Percentiles rank a stretch among this genome's conserved stretches.
phyloP scores from a whole-genome alignment of 2,797 vertebrate species.

The Antennarius maculatus region DNA sequence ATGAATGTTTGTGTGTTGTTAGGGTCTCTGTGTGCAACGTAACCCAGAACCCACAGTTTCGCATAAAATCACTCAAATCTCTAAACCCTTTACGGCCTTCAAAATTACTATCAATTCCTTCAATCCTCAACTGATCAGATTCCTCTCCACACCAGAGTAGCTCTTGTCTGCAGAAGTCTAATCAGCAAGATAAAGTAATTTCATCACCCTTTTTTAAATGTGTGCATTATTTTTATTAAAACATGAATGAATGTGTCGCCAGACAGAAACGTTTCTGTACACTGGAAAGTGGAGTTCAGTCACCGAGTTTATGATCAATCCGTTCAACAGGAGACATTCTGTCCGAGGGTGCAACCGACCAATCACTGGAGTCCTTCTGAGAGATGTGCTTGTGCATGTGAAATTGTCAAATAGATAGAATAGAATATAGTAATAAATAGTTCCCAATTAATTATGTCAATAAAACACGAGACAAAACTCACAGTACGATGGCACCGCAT shows the following conservation, averaged over 20 bases:
- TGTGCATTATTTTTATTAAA: no score
- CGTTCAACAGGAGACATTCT: constrained; percentile 9
- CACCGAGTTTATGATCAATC: no score
- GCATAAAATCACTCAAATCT: neutral
- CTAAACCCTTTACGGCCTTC: neutral
- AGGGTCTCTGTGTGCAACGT: no score
- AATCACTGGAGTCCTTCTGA: neutral
- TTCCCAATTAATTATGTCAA: no score
- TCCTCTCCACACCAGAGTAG: neutral
- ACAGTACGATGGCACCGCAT: constrained; percentile 18
- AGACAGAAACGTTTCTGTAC: no score
- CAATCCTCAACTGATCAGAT: constrained; percentile 6
- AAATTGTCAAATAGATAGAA: neutral
- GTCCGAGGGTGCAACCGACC: constrained; percentile 4
- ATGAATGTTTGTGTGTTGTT: no score
- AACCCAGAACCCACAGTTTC: neutral
- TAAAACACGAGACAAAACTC: neutral
- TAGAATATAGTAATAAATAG: neutral
- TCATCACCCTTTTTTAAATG: no score
- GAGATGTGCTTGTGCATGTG: neutral
- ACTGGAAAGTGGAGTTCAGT: no score
- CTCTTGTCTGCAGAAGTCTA: neutral
- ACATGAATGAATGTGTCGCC: no score
- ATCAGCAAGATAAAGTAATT: neutral
- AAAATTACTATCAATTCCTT: neutral